Conservation (phyloP, 2,797 vertebrate species). For the Microchirus variegatus region DNA sequence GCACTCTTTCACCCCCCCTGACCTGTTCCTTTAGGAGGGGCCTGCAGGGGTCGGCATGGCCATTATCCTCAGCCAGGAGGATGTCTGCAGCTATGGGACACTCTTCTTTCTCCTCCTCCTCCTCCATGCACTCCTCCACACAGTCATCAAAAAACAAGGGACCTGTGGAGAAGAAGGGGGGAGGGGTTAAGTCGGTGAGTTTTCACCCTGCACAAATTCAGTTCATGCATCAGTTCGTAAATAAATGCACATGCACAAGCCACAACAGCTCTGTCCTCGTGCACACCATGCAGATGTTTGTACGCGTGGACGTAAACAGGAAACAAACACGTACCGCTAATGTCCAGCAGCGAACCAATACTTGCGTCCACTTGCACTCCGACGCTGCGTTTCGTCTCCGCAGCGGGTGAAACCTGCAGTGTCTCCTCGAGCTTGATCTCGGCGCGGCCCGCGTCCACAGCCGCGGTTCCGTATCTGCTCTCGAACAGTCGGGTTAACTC, state of each 20-base stretch:
- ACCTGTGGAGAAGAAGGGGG: slow-evolving; percentile 33
- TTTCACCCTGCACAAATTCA: not conserved
- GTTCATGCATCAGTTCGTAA: not conserved
- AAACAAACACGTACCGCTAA: slow-evolving; percentile 46
- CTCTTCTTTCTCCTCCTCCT: slow-evolving; percentile 27
- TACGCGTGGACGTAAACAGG: slow-evolving; percentile 15
- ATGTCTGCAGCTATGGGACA: slow-evolving; percentile 27
- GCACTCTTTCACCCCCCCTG: slow-evolving; percentile 16
- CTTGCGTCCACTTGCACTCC: slow-evolving; percentile 76
- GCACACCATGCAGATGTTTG: not conserved
- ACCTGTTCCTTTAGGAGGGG: slow-evolving; percentile 57
- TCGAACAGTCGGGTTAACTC: slow-evolving; percentile 83
- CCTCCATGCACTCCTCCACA: slow-evolving; percentile 15
- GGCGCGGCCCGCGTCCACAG: slow-evolving; percentile 24
- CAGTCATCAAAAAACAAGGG: slow-evolving; percentile 6
- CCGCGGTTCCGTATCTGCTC: slow-evolving; percentile 54
- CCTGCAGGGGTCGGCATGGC: slow-evolving; percentile 31
- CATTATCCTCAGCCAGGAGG: slow-evolving; percentile 37
- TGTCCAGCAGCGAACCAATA: not conserved
- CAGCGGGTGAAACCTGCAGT: accelerated
- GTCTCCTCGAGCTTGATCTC: not conserved
- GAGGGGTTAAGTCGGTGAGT: slow-evolving; percentile 8
- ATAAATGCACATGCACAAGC: not conserved
- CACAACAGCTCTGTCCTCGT: too few species aligned
- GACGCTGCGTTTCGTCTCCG: slow-evolving; percentile 62